Evolutionary conservation across 1,140 invertebrate species (phyloP).

Genomic region (Drosophila prosaltans): DNA sequence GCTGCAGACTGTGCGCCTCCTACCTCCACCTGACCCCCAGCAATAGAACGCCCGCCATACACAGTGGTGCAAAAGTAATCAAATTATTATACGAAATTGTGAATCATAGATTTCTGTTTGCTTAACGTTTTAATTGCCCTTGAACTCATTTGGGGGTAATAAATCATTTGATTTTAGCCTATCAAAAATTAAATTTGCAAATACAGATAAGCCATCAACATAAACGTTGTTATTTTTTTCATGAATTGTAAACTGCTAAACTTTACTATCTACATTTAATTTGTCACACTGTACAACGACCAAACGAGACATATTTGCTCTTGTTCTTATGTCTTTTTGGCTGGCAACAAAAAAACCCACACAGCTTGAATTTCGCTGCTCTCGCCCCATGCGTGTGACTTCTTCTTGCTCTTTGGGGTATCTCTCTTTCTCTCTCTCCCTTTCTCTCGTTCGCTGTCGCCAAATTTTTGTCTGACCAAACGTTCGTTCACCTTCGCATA

Average conservation of each 20-base stretch:
- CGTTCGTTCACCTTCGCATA: constrained; percentile 67
- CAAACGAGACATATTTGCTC: constrained; percentile 28
- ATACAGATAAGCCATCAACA: no score
- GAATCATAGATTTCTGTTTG: background rate
- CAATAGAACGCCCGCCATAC: constrained; percentile 21
- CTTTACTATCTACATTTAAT: no score
- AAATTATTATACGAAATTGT: constrained; percentile 13
- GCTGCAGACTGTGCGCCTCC: constrained; percentile 63
- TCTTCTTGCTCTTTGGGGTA: background rate
- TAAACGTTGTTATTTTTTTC: no score
- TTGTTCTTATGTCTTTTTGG: constrained; percentile 33
- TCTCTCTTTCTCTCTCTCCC: background rate
- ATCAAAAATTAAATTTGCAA: no score
- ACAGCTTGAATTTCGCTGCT: constrained; percentile 39
- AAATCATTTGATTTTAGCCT: no score
- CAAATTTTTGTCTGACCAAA: constrained; percentile 17
- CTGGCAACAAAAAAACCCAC: constrained; percentile 50
- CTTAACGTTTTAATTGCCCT: no score
- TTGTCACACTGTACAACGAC: constrained; percentile 27
- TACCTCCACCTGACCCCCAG: constrained; percentile 53
- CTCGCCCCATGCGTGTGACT: background rate
- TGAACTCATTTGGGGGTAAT: no score
- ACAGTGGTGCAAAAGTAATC: constrained; percentile 26
- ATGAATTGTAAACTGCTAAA: no score
- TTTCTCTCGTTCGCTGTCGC: background rate